Evolutionary conservation across 2,113 vertebrate species (phyloP).

Genomic region (Etia nguti): DNA sequence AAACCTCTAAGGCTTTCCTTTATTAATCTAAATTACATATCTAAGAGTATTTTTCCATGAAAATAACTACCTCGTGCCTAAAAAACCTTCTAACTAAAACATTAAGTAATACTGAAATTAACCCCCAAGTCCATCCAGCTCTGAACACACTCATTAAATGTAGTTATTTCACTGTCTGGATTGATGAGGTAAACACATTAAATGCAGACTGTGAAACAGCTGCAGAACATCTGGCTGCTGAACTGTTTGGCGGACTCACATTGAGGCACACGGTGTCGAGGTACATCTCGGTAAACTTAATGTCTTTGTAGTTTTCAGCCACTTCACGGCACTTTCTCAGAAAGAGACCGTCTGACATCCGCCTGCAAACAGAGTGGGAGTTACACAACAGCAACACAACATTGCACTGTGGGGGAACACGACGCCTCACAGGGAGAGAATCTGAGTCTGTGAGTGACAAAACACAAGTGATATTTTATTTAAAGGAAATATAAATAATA

Average conservation of each 20-base stretch:
- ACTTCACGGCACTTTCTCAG: conserved; percentile 92
- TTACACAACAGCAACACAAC: not conserved
- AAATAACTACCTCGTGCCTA: not conserved
- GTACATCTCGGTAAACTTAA: conserved; percentile 98
- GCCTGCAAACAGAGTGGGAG: conserved; percentile 63
- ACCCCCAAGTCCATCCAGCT: not conserved
- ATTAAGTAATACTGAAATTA: not conserved
- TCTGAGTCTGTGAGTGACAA: not conserved
- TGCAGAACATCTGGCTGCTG: not conserved
- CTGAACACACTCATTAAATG: not conserved
- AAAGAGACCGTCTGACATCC: conserved; percentile 96
- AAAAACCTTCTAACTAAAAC: accelerated
- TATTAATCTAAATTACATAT: not conserved
- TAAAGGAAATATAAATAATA: not conserved
- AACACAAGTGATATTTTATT: not conserved
- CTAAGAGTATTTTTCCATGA: not conserved
- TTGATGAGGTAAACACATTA: not conserved
- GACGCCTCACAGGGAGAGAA: not conserved
- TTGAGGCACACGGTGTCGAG: conserved; percentile 96
- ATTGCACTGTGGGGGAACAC: not conserved
- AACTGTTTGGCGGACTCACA: conserved; percentile 62
- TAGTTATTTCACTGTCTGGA: not conserved
- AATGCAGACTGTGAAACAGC: not conserved
- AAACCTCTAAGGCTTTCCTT: not conserved
- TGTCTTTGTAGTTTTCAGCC: conserved; percentile 91